Evolutionary conservation across 2,797 vertebrate species (phyloP), one percentile per base, ranked within the genome.

Genomic region (Capromys pilorides): DNA sequence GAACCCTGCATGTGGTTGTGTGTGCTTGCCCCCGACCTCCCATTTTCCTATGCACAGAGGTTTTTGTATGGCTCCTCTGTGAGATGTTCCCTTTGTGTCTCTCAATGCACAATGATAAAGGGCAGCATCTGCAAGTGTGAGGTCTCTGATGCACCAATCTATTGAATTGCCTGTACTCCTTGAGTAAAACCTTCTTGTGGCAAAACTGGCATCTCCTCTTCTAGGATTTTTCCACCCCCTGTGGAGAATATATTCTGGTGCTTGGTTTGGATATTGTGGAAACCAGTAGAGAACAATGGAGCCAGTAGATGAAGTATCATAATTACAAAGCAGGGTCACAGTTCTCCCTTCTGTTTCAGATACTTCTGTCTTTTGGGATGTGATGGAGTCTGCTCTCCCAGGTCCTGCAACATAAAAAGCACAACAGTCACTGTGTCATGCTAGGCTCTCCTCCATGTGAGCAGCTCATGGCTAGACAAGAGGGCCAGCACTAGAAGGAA

Each of bases 171-270:
- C 77, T 77, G 90, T 94, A 45, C 2, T 86, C 67, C 69, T 71
- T 24, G 86, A 94, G 36, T 94, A 86, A 88, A 96, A 96, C 39
- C 18, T 83, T 84, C 57, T 51, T 83, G 9, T 33, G n/a, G 86
- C 94, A 94, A 96, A 96, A 66, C 3, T 6, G 28, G 92, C 83
- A 5, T 86, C 51, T 59, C 82, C 82, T 75, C 86, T 95, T 59
- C 14, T 31, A 36, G 49, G n/a, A n/a, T n/a, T 33, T 31, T 49
- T 36, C 93, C 69, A 62, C 1, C 33, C 54, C 92, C 80, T 96
- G 11, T 84, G 78, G 66, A 96, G 95, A 86, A 93, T 91, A 39
- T 81, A 96, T 78, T 94, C 73, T 0, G 3, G 95, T 1, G 21
- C 83, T 80, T 87, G 49, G 81, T 61, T 78, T 64, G 39, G 84